Evolutionary conservation across 2,888 invertebrate species (phyloP), one percentile per base, ranked within the genome.

Genomic region (Emmelina monodactyla): DNA sequence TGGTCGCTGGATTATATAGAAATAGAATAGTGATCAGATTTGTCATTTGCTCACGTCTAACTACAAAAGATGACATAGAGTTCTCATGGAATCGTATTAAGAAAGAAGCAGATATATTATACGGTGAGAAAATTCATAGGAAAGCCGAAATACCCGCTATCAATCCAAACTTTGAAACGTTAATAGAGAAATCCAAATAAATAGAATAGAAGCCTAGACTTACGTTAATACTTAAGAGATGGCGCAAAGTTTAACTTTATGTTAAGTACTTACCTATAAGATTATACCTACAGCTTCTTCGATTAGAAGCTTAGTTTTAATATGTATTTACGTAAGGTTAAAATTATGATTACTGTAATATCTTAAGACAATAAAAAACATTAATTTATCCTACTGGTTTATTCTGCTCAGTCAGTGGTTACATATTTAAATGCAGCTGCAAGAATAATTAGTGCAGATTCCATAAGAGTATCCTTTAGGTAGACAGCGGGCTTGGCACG

Each of bases 21-120:
- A 86, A 84, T 0, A 83, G 82, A 37, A 85, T 86, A 50, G 85
- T 94, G 30, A 82, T 95, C 16, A 82, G 97, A 30, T 92, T 95
- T 55, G 92, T 88, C 0, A 76, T 96, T 1, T 92, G 94, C 58
- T 91, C 92, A 31, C 81, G 88, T 36, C 66, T 85, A 22, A 88
- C 89, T 0, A 83, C 84, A 34, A 82, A 82, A 15, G 73, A 82
- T 14, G 94, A 97, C 57, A 80, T 96, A 14, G 83, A 86, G 7
- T 89, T 82, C 53, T 90, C 93, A 16, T 84, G 86, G 78, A 76
- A 76, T 31, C 88, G 89, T 59, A 88, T 93, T 34, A 71, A 70
- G 47, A 68, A 81, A 28, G 85, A 87, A 48, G 66, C 87, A 0
- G 68, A 82, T 42, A 33, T 58, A 3, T 46, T 71, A 28, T 58